A percentile compares a stretch with the other conserved stretches of the same genome.
phyloP scores from a whole-genome alignment of 2,113 vertebrate species.

The Oncorhynchus kisutch region DNA sequence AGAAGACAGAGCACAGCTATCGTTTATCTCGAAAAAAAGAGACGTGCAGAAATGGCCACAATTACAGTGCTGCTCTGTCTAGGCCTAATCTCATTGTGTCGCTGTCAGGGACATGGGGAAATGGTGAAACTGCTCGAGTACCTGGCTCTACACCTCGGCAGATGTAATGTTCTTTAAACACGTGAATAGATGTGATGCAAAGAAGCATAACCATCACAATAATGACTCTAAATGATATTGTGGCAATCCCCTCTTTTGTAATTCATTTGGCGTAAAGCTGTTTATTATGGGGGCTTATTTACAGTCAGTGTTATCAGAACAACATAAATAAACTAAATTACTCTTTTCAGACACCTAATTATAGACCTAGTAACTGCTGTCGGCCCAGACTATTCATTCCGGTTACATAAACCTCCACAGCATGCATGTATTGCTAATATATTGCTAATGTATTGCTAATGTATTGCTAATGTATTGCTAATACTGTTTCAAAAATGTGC shows the following conservation, averaged over 20 bases:
- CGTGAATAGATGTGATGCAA: neutral
- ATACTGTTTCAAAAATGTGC: slow-evolving; percentile 16
- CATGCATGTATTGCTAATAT: slow-evolving; percentile 41
- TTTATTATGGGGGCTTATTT: slow-evolving; percentile 49
- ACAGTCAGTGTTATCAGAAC: slow-evolving; percentile 46
- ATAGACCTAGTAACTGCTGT: slow-evolving; percentile 49
- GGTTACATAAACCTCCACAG: slow-evolving; percentile 47
- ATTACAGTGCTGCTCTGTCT: slow-evolving; percentile 4
- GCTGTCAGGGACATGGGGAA: slow-evolving; percentile 3
- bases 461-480: slow-evolving; percentile 39
- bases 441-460: slow-evolving; percentile 41
- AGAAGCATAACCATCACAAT: slow-evolving; percentile 11
- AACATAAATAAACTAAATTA: slow-evolving; percentile 61
- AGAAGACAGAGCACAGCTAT: slow-evolving; percentile 8
- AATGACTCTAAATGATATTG: slow-evolving; percentile 31
- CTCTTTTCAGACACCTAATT: slow-evolving; percentile 60
- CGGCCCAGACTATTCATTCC: slow-evolving; percentile 45
- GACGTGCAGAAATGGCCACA: slow-evolving; percentile 37
- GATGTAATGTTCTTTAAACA: neutral
- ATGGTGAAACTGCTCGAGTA: slow-evolving; percentile 7
- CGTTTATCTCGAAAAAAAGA: slow-evolving; percentile 42
- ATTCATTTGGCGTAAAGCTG: slow-evolving; percentile 28
- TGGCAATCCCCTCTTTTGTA: slow-evolving; percentile 33
- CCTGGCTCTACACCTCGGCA: neutral
- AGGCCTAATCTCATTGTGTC: slow-evolving; percentile 29